Evolutionary conservation across 2,113 vertebrate species (phyloP).

Genomic region (Myanophis thanlyinensis): DNA sequence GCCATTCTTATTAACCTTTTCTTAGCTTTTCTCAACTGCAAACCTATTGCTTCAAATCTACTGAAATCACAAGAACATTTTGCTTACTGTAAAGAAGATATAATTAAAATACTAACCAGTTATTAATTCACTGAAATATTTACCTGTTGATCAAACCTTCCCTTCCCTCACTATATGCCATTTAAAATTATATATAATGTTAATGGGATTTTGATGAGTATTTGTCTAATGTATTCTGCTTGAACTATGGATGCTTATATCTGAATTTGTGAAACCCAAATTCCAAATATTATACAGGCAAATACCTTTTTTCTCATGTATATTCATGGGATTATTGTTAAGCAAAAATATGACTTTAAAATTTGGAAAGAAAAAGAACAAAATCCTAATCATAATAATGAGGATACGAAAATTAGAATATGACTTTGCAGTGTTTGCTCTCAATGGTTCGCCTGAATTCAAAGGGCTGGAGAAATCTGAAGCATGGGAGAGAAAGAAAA

Average conservation of each 20-base stretch:
- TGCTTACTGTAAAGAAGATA: neutral
- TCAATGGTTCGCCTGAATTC: neutral
- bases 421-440: neutral
- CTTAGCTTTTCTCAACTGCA: neutral
- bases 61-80: neutral
- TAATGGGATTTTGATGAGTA: neutral
- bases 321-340: neutral
- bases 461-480: neutral
- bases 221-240: neutral
- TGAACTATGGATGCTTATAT: neutral
- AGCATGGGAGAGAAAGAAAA: neutral
- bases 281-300: neutral
- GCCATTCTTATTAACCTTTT: neutral
- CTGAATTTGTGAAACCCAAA: neutral
- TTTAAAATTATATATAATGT: neutral
- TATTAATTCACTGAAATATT: neutral
- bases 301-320: neutral
- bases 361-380: neutral
- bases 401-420: neutral
- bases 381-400: neutral
- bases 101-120: neutral
- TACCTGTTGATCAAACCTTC: neutral
- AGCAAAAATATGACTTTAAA: neutral
- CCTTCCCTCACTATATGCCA: neutral
- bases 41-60: neutral